phyloP scores from a whole-genome alignment of 1,140 invertebrate genomes.

The Leucophenga varia region DNA sequence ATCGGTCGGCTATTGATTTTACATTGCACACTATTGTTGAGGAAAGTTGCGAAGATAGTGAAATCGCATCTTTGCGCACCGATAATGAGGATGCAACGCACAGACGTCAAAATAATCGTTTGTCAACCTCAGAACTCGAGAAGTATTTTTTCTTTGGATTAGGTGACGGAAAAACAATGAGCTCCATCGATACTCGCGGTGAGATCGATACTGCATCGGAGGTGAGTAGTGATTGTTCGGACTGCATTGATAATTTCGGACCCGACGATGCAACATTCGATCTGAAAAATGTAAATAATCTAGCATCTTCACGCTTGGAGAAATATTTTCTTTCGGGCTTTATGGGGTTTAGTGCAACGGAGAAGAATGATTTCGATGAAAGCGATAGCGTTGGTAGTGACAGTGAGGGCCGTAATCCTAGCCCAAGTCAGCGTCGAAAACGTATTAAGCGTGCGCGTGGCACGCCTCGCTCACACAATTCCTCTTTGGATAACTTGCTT shows the following conservation, averaged over 20 bases:
- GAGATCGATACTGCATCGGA: conserved; percentile 82
- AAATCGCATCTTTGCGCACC: conserved; percentile 62
- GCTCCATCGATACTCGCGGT: conserved; percentile 56
- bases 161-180: conserved; percentile 67
- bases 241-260: conserved; percentile 71
- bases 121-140: conserved; percentile 80
- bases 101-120: conserved; percentile 56
- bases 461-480: conserved; percentile 76
- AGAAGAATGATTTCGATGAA: conserved; percentile 76
- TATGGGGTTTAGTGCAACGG: conserved; percentile 70
- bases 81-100: conserved; percentile 38
- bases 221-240: conserved; percentile 83
- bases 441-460: conserved; percentile 75
- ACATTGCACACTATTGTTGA: conserved; percentile 91
- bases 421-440: conserved; percentile 81
- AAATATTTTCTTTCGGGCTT: conserved; percentile 89
- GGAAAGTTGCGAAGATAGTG: conserved; percentile 90
- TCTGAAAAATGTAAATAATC: conserved; percentile 61
- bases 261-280: conserved; percentile 61
- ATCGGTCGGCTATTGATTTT: conserved; percentile 80
- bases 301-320: conserved; percentile 81
- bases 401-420: conserved; percentile 81
- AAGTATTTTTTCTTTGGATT: conserved; percentile 89
- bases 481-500: conserved; percentile 74
- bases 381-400: conserved; percentile 77